Evolutionary conservation across 1,140 invertebrate species (phyloP), one percentile per base, ranked within the genome.

Genomic region (Lepidurus couesii): DNA sequence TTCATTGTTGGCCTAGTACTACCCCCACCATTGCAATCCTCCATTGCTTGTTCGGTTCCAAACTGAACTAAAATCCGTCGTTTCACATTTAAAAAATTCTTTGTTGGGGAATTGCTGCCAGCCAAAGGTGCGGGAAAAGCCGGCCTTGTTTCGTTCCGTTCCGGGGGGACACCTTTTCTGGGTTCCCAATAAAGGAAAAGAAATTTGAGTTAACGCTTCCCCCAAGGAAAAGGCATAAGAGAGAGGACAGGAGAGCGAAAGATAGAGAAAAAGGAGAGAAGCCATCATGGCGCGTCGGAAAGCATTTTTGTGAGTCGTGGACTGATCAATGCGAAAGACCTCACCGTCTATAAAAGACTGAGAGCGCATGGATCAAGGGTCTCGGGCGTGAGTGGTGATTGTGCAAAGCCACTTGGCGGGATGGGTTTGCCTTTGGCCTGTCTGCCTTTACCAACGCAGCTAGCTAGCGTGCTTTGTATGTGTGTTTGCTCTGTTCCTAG

Each of bases 381-480:
- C 53, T 65, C 53, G 53, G 53, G 53, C 53, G 21, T 65, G 53
- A 65, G 53, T 65, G 53, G 53, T 65, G 53, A 65, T 65, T 65
- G 53, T 65, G 53, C 53, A 65, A 65, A 65, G 53, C 53, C 53
- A 65, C 53, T 65, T 65, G 53, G 53, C 53, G 53, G 53, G 53
- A 65, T 65, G 53, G 53, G 53, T 65, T 65, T 65, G 53, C 53
- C 53, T 65, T 65, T 65, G 53, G 53, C 53, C 53, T 65, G 53
- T 21, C 53, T 11, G 53, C 53, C 53, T 65, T 65, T 65, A 7
- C 53, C 53, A 45, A 24, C 26, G 65, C 45, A 26, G 76, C 65
- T 77, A 53, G 45, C 53, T 77, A 53, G 45, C 53, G 44, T 77
- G 44, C 53, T 77, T 9, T 42, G 76, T 77, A 44, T 77, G 44